phyloP scores from a whole-genome alignment of 2,888 invertebrate genomes.

The Caradrina clavipalpis region DNA sequence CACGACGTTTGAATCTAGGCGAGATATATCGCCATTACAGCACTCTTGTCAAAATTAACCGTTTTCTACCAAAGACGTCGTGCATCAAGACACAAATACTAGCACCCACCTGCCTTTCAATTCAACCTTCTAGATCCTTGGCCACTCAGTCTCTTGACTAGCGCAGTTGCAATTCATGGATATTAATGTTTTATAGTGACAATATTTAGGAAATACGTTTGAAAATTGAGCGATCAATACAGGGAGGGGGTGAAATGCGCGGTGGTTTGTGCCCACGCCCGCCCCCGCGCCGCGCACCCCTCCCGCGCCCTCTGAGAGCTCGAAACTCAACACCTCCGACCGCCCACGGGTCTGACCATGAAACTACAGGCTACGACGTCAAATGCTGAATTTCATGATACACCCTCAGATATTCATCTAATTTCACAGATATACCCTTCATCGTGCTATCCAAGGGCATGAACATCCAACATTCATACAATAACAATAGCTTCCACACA shows the following conservation, averaged over 20 bases:
- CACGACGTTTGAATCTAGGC: neutral
- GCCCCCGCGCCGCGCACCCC: constrained; percentile 68
- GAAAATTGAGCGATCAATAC: constrained; percentile 88
- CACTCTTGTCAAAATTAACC: constrained; percentile 5
- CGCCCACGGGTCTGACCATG: constrained; percentile 80
- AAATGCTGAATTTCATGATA: constrained; percentile 38
- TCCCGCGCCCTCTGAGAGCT: constrained; percentile 69
- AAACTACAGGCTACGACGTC: constrained; percentile 67
- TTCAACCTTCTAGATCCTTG: neutral
- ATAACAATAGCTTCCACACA: neutral
- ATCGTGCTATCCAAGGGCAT: neutral
- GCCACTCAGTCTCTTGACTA: constrained; percentile 14
- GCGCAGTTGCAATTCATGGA: constrained; percentile 34
- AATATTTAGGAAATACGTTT: constrained; percentile 84
- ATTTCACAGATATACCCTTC: neutral
- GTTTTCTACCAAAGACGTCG: constrained; percentile 3
- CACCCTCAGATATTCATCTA: neutral
- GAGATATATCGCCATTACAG: constrained; percentile 16
- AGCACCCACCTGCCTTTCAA: constrained; percentile 34
- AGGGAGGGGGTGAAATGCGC: constrained; percentile 80
- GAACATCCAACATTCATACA: neutral
- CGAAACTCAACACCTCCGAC: constrained; percentile 79
- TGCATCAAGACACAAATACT: constrained; percentile 3
- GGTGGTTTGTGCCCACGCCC: constrained; percentile 78
- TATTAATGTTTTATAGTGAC: constrained; percentile 70